Base-by-base conservation (phyloP, 2,113 vertebrate species). In the Salvelinus namaycush region DNA sequence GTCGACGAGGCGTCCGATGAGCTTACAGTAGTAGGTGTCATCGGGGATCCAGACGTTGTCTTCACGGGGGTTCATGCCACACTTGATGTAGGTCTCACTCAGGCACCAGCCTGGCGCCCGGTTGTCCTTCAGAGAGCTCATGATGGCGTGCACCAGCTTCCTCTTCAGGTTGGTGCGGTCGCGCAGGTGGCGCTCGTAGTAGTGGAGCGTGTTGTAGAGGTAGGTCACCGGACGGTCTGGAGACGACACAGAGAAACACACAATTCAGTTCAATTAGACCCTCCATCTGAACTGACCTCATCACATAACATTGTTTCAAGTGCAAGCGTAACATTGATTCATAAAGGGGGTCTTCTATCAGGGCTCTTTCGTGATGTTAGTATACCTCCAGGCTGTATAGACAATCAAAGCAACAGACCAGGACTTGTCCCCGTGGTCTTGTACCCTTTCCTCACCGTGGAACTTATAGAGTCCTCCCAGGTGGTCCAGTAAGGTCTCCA, bases 401-500 rank as follows among this genome's bases (percentile, higher is more conserved):
- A 8, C n/a, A 20, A n/a, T 60, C 57, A 60, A 20, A 60, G 57
- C 14, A 20, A 16, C 4, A n/a, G 14, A n/a, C 16, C 70, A 60
- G 14, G 26, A 31, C 20, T 5, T 12, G 2, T 31, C 31, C 12
- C 44, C 12, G 11, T 20, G 16, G 9, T n/a, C 27, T 16, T 12
- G 3, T 20, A 51, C 51, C 1, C 9, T 44, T 2, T 0, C 22
- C 95, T 93, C 83, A 99, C 98, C 98, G 12, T 99, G 98, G 86
- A 99, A 99, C 91, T 99, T 99, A 91, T 99, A 99, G 81, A 99
- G 90, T 26, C 97, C 97, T 70, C 98, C 98, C 26, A 99, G 91
- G 74, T 99, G 98, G 89, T 99, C 98, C 77, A 99, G 89, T 62
- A 99, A 87, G 0, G 98, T 99, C 87, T 99, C 98, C 81, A 99